These are phyloP conservation scores for Criorhina ranunculi DNA, from an alignment of 2,888 invertebrate species.

Conservation along the genomic window DNA sequence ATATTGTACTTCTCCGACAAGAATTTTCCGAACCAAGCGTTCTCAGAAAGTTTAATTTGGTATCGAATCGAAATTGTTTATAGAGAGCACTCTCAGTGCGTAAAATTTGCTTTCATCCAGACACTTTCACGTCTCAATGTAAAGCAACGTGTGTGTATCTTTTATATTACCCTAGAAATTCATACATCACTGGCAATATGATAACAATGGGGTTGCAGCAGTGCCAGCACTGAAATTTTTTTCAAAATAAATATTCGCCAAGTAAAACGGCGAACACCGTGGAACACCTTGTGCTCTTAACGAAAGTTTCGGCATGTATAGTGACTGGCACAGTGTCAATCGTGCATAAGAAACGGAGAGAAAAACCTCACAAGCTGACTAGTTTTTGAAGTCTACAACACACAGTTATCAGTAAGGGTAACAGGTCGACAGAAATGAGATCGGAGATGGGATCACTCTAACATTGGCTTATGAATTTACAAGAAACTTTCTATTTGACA, in stretches of 20 bases:
- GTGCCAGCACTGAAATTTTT: conserved; percentile 17
- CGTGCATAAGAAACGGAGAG: too few species aligned
- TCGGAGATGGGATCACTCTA: too few species aligned
- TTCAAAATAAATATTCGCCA: background rate
- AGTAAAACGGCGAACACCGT: background rate
- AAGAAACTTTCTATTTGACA: too few species aligned
- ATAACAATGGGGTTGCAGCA: conserved; percentile 3
- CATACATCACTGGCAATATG: conserved; percentile 31
- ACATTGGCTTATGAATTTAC: too few species aligned
- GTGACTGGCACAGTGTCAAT: too few species aligned
- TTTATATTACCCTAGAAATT: conserved; percentile 13
- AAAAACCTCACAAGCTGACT: too few species aligned
- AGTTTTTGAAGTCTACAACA: too few species aligned
- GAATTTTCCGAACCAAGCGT: conserved; percentile 46
- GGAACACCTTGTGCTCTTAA: too few species aligned
- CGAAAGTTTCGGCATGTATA: too few species aligned
- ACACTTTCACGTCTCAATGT: conserved; percentile 12
- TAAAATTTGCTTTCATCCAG: conserved; percentile 46
- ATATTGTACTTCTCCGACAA: background rate
- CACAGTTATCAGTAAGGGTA: too few species aligned
- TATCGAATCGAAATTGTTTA: conserved; percentile 46
- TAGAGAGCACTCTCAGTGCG: conserved; percentile 54
- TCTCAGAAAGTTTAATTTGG: conserved; percentile 48
- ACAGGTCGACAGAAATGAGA: too few species aligned
- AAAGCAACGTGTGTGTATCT: conserved; percentile 40